Evolutionary conservation across 2,797 vertebrate genomes (phyloP), one percentile per base, ranked within the genome.

Genomic region (Avahi laniger): DNA sequence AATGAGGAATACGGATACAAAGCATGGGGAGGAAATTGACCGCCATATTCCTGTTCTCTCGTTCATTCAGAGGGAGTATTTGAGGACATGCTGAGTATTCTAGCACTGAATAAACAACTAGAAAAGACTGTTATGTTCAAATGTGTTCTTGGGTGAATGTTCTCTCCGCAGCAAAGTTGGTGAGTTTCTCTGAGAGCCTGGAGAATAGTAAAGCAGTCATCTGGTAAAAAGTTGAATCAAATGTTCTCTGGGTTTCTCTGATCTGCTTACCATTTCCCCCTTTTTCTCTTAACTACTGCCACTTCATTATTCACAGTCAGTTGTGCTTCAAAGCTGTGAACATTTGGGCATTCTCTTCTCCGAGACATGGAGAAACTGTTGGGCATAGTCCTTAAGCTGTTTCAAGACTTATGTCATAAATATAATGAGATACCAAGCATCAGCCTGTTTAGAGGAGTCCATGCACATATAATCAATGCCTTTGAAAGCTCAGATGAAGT

Each of bases 231-330:
- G n/a, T 73, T 94, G 76, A 95, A 88, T 81, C 65, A 78, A 92
- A 93, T 38, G 38, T 96, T 91, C 78, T 91, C 83, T 96, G 70
- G 33, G n/a, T 79, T 83, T 80, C 35, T 28, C 86, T 69, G 69
- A 52, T 92, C 82, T 91, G 65, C 54, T 79, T 87, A 84, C 89
- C 52, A 86, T 91, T 95, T 86, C 2, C 2, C 33, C 2, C 13
- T 22, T 67, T 76, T 65, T 26, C 93, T 94, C 57, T 95, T 82
- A 96, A 88, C 50, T 46, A 69, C 52, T 93, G 88, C 72, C 33
- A 46, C 35, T 96, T 88, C 65, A 82, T 78, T 96, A 92, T 78
- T 89, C 79, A 92, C 59, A 96, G 95, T 91, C 43, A 94, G 72
- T 35, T 83, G 52, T 90, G 63, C 41, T 84, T 97, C 94, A 95